phyloP scores from a whole-genome alignment of 2,797 vertebrate genomes.

The Numenius phaeopus region DNA sequence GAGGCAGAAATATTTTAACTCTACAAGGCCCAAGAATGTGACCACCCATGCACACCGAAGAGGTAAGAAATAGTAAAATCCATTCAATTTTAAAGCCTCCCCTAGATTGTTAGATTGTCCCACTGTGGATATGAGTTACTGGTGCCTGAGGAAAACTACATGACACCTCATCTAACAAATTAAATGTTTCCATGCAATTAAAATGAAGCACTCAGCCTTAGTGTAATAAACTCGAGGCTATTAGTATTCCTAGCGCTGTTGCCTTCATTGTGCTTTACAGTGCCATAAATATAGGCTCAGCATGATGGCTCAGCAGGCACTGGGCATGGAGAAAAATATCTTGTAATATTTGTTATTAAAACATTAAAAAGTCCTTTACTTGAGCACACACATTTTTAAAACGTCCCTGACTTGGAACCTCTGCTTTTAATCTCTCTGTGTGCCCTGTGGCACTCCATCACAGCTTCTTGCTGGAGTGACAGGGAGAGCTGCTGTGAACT shows the following conservation, averaged over 20 bases:
- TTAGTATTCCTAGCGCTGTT: conserved; percentile 74
- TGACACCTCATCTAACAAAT: conserved; percentile 79
- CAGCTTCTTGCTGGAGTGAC: neutral
- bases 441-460: neutral
- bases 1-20: neutral
- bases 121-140: conserved; percentile 75
- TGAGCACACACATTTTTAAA: conserved; percentile 67
- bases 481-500: neutral
- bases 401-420: neutral
- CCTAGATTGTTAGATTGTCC: conserved; percentile 58
- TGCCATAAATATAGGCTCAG: conserved; percentile 77
- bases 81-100: conserved; percentile 41
- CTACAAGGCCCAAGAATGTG: neutral
- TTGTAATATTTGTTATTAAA: conserved; percentile 79
- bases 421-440: neutral
- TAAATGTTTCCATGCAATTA: conserved; percentile 82
- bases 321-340: conserved; percentile 71
- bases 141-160: conserved; percentile 76
- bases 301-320: conserved; percentile 73
- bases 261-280: conserved; percentile 77
- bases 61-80: conserved; percentile 15
- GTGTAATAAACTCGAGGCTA: conserved; percentile 78
- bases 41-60: neutral
- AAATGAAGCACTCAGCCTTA: conserved; percentile 78
- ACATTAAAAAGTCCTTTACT: conserved; percentile 76